Evolutionary conservation across 2,113 vertebrate genomes (phyloP).

Genomic region (Crotalus helleri): DNA sequence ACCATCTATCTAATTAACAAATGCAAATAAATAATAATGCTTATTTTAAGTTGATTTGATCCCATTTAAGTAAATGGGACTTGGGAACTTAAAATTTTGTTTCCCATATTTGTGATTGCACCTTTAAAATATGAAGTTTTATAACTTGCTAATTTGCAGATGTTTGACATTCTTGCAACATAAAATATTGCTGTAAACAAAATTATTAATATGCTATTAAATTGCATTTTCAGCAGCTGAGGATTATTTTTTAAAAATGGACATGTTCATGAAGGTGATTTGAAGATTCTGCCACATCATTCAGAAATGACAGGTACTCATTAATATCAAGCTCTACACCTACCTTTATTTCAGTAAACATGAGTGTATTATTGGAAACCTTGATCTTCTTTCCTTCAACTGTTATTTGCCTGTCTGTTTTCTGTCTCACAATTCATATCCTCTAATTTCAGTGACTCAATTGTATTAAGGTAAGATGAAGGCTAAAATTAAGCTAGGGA

Average conservation of each 20-base stretch:
- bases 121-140: neutral
- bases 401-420: neutral
- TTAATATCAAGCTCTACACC: neutral
- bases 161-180: neutral
- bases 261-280: neutral
- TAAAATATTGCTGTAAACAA: neutral
- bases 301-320: neutral
- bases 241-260: neutral
- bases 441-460: neutral
- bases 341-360: conserved; percentile 5
- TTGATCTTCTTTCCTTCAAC: neutral
- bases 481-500: neutral
- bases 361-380: neutral
- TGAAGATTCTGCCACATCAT: accelerated
- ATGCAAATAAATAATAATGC: neutral
- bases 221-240: neutral
- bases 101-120: neutral
- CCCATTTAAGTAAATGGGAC: neutral
- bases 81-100: neutral
- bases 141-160: neutral
- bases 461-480: neutral
- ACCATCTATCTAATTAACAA: neutral
- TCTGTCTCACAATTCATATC: neutral
- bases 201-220: conserved; percentile 19
- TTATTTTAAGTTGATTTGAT: neutral